These are phyloP conservation scores for Alethe castanea DNA, from an alignment of 2,113 vertebrate species.

Conservation along the genomic window DNA sequence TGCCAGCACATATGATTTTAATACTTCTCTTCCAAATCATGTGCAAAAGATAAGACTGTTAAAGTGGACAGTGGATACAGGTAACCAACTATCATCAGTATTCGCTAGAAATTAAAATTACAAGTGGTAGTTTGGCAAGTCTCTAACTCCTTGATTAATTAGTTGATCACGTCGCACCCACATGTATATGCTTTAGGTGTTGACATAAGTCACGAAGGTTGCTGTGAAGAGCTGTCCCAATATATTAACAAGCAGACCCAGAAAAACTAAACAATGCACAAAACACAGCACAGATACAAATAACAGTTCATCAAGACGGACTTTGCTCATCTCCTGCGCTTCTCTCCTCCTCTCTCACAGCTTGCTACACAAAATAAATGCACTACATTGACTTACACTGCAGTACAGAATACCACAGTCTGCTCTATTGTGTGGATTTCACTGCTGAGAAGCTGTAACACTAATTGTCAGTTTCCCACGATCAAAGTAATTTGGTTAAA, in stretches of 20 bases:
- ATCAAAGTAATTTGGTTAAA: slow-evolving; percentile 73
- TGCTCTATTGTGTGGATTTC: slow-evolving; percentile 57
- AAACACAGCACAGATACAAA: neutral
- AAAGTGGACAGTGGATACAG: neutral
- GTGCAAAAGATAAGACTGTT: neutral
- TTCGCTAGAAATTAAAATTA: slow-evolving; percentile 5
- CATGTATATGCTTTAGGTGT: slow-evolving; percentile 41
- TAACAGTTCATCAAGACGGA: slow-evolving; percentile 9
- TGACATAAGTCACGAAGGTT: slow-evolving; percentile 48
- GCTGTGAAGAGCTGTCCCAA: slow-evolving; percentile 76
- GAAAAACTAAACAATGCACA: slow-evolving; percentile 72
- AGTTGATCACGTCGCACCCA: slow-evolving; percentile 63
- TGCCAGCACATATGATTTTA: neutral
- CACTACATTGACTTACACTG: neutral
- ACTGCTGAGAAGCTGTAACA: slow-evolving; percentile 54
- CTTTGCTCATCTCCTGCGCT: neutral
- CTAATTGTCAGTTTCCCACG: slow-evolving; percentile 66
- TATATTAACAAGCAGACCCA: slow-evolving; percentile 80
- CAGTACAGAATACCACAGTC: slow-evolving; percentile 13
- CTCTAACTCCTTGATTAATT: slow-evolving; percentile 64
- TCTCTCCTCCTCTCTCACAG: neutral
- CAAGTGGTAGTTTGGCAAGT: neutral
- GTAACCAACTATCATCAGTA: neutral
- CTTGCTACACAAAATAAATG: slow-evolving; percentile 45
- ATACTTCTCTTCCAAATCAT: neutral